Base-by-base conservation (phyloP, 2,797 vertebrate species). In the Cynopterus sphinx region DNA sequence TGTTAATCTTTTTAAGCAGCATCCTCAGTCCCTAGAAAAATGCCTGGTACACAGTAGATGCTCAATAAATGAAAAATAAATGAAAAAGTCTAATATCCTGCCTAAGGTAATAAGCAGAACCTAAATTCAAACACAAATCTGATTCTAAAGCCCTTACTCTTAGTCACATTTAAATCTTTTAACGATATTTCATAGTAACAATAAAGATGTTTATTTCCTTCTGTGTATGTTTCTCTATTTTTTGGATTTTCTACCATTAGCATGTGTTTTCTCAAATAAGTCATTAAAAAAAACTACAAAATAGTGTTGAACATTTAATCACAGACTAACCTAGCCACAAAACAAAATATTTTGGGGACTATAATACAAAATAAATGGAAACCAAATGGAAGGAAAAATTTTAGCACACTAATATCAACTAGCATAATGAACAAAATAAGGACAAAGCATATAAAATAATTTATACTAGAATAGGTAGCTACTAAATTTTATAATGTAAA, bases 271-370 rank as follows among this genome's bases (percentile, higher is more conserved):
- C 87, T 77, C 53, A 92, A 90, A 90, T 9, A 94, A 86, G 28
- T 90, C 51, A 94, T 85, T 92, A 91, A 79, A 95, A 93, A 92
- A 49, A 96, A 87, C 89, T 75, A 96, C 49, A 79, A 87, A 92
- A 94, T 59, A 68, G 61, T 65, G 83, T 24, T 41, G 26, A 90
- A 85, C 71, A 97, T 79, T 90, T 77, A 95, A 90, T 19, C 67
- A 94, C 16, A 92, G 49, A 95, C 75, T 93, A 94, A 94, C 86
- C 28, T 73, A 94, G 91, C 55, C 33, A 97, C 53, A 94, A 96
- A 82, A 88, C 87, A 95, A 88, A 96, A 87, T 96, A 77, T 28
- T 84, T 75, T 94, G 63, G 41, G 63, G 41, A 65, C 65, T 84
- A 68, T 53, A 83, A 93, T 33, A 93, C 61, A 55, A 97, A 97